Conservation (phyloP, 2,797 vertebrate species). For the Menidia menidia region DNA sequence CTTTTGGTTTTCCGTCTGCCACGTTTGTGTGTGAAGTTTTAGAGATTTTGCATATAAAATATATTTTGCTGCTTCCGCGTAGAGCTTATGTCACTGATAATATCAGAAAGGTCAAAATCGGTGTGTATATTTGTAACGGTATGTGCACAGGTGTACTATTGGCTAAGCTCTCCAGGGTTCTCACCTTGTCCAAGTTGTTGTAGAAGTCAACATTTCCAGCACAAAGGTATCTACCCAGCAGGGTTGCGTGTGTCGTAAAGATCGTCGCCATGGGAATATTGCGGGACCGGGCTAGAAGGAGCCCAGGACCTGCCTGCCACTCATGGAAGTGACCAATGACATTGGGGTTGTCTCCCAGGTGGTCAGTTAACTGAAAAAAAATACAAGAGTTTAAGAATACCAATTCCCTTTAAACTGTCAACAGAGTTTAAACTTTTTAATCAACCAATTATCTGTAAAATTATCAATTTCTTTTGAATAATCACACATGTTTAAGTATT, state of each 20-base stretch:
- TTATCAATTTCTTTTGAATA: too few species aligned
- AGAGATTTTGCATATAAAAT: not conserved
- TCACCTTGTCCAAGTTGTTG: constrained; percentile 93
- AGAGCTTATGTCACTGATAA: too few species aligned
- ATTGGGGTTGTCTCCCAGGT: constrained; percentile 83
- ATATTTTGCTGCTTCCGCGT: not conserved
- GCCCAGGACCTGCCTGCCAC: constrained; percentile 93
- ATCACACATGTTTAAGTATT: too few species aligned
- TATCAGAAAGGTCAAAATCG: too few species aligned
- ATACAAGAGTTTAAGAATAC: not conserved
- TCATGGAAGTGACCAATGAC: constrained; percentile 94
- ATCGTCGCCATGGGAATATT: constrained; percentile 92
- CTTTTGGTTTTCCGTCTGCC: not conserved
- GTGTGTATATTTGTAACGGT: not conserved
- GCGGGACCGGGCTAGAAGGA: constrained; percentile 87
- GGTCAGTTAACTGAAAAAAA: constrained; percentile 84
- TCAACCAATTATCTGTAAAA: too few species aligned
- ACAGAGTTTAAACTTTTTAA: not conserved
- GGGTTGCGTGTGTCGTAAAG: constrained; percentile 95
- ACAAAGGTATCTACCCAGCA: constrained; percentile 94
- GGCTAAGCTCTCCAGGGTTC: not conserved
- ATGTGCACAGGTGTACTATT: not conserved
- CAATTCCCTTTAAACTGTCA: not conserved
- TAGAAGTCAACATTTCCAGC: constrained; percentile 97
- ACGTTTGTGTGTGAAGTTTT: not conserved